Conservation (phyloP, 1,140 invertebrate species). For the Thaumetopoea pityocampa region DNA sequence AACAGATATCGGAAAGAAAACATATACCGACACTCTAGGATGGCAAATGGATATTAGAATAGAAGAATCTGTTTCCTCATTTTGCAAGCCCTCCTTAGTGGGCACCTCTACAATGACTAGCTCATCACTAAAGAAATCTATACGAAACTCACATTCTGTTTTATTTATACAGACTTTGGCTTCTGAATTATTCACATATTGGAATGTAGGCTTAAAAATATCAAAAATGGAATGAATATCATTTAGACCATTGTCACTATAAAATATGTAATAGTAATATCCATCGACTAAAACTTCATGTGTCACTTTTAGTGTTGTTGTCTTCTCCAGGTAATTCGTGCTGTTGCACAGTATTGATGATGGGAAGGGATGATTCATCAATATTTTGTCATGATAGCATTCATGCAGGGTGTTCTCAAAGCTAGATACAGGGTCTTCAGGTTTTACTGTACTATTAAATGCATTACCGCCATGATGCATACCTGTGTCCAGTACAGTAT, state of each 20-base stretch:
- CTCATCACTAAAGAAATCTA: conserved; percentile 83
- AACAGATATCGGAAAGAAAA: conserved; percentile 85
- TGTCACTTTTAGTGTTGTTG: conserved; percentile 78
- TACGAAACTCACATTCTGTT: conserved; percentile 84
- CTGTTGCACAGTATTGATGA: conserved; percentile 80
- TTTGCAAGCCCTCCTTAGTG: conserved; percentile 85
- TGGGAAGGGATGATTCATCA: conserved; percentile 82
- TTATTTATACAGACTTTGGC: conserved; percentile 83
- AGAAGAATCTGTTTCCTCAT: conserved; percentile 82
- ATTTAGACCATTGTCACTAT: conserved; percentile 89
- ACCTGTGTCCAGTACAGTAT: conserved; percentile 82
- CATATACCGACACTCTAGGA: conserved; percentile 85
- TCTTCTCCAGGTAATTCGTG: conserved; percentile 80
- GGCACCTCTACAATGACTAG: conserved; percentile 88
- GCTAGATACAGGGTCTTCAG: conserved; percentile 82
- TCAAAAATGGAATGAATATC: conserved; percentile 89
- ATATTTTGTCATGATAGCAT: conserved; percentile 84
- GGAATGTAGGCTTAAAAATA: conserved; percentile 88
- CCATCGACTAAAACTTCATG: conserved; percentile 84
- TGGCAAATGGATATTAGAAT: conserved; percentile 84
- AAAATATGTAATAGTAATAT: conserved; percentile 92
- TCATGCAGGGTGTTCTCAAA: conserved; percentile 85
- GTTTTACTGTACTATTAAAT: conserved; percentile 75
- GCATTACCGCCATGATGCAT: conserved; percentile 85
- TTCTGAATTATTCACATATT: conserved; percentile 83